phyloP scores from a whole-genome alignment of 2,888 invertebrate genomes.

The Drosophila austrosaltans region DNA sequence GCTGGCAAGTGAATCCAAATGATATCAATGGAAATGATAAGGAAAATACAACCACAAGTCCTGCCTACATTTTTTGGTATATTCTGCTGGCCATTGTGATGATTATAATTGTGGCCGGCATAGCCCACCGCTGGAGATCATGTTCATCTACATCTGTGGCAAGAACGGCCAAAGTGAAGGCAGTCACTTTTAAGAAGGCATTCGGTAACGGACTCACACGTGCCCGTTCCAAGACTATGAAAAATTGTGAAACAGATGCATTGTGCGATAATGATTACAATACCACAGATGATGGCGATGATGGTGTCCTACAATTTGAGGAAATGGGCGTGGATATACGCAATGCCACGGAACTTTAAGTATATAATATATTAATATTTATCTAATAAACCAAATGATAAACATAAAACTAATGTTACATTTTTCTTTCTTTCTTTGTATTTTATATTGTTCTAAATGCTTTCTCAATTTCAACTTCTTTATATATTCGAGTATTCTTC shows the following conservation, averaged over 20 bases:
- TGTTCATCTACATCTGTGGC: not conserved
- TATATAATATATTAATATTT: not conserved
- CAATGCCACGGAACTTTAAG: constrained; percentile 38
- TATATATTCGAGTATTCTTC: no score
- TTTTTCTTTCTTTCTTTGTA: no score
- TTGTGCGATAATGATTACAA: constrained; percentile 40
- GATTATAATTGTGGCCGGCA: constrained; percentile 35
- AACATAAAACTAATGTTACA: not conserved
- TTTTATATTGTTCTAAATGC: not conserved
- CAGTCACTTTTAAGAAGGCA: constrained; percentile 48
- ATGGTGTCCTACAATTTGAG: constrained; percentile 37
- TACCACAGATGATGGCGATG: constrained; percentile 26
- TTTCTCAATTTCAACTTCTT: no score
- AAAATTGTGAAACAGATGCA: constrained; percentile 2
- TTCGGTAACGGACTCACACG: constrained; percentile 8
- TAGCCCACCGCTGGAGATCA: constrained; percentile 47
- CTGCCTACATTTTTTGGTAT: constrained; percentile 39
- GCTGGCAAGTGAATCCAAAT: constrained; percentile 45
- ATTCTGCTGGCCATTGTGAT: constrained; percentile 43
- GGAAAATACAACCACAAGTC: constrained; percentile 17
- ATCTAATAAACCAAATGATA: not conserved
- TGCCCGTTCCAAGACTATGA: not conserved
- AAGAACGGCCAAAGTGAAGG: constrained; percentile 33
- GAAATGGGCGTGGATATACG: constrained; percentile 57
- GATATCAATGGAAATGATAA: constrained; percentile 38